phyloP scores from a whole-genome alignment of 2,797 vertebrate genomes.

The Miichthys miiuy region DNA sequence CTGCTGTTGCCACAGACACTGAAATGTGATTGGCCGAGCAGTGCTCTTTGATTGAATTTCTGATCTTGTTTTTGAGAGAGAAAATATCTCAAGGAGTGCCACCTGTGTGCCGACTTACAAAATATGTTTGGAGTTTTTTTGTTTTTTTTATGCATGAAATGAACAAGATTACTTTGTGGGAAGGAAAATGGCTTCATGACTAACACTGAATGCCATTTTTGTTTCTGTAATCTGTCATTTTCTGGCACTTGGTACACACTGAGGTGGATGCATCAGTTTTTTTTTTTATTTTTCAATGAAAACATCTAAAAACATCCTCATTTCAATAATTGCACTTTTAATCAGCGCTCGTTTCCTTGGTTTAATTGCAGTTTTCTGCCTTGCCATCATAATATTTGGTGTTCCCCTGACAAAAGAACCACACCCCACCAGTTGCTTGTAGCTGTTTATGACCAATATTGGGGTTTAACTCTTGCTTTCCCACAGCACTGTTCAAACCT shows the following conservation, averaged over 20 bases:
- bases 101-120: constrained; percentile 77
- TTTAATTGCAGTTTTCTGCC: background rate
- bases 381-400: constrained; percentile 9
- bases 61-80: constrained; percentile 79
- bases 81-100: constrained; percentile 77
- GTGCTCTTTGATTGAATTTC: constrained; percentile 82
- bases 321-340: background rate
- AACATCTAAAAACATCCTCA: background rate
- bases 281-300: constrained; percentile 9
- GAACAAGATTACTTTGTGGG: constrained; percentile 32
- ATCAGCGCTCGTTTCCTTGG: background rate
- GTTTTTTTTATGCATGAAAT: constrained; percentile 4
- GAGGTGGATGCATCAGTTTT: background rate
- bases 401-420: constrained; percentile 55
- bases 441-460: constrained; percentile 44
- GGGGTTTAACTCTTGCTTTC: constrained; percentile 49
- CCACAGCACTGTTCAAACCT: background rate
- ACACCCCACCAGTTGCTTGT: constrained; percentile 66
- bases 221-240: constrained; percentile 1
- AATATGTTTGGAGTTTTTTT: constrained; percentile 39
- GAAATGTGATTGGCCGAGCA: constrained; percentile 74
- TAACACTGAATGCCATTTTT: background rate
- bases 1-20: constrained; percentile 79
- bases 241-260: background rate
- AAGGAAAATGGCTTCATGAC: constrained; percentile 4